phyloP scores from a whole-genome alignment of 2,113 vertebrate genomes.

The Laterallus jamaicensis region DNA sequence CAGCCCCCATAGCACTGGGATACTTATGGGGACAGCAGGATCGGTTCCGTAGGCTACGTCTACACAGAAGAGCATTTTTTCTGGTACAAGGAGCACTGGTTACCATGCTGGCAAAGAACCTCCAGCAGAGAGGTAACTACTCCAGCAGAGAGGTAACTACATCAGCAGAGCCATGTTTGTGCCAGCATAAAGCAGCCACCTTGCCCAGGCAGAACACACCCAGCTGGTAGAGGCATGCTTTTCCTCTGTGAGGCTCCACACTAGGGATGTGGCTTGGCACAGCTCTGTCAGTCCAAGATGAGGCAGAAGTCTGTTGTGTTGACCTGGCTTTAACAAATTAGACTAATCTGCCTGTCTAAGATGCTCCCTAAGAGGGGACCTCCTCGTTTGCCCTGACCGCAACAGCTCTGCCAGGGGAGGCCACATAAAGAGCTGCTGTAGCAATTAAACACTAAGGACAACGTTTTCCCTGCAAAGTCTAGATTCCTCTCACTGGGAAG shows the following conservation, averaged over 20 bases:
- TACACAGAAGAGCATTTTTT: not conserved
- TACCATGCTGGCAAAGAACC: not conserved
- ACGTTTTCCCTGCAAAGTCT: not conserved
- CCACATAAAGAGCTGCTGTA: not conserved
- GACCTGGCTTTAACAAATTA: not conserved
- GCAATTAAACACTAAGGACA: not conserved
- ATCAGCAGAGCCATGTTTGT: not conserved
- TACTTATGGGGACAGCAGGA: not conserved
- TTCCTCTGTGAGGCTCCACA: not conserved
- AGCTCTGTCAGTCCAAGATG: not conserved
- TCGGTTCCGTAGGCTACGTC: not conserved
- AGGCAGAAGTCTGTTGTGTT: not conserved
- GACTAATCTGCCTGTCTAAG: not conserved
- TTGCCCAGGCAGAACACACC: not conserved
- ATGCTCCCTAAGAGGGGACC: not conserved
- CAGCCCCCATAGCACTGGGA: not conserved
- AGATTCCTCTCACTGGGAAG: not conserved
- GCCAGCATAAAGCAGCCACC: fast-evolving
- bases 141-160: not conserved
- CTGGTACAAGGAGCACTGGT: not conserved
- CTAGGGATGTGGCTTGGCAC: not conserved
- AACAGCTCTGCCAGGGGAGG: not conserved
- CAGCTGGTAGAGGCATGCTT: not conserved
- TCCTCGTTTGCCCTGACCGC: not conserved
- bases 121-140: not conserved